Percentiles rank a stretch among this genome's conserved stretches.
Conservation (phyloP, 2,888 invertebrate genomes). For the Helicoverpa assulta region DNA sequence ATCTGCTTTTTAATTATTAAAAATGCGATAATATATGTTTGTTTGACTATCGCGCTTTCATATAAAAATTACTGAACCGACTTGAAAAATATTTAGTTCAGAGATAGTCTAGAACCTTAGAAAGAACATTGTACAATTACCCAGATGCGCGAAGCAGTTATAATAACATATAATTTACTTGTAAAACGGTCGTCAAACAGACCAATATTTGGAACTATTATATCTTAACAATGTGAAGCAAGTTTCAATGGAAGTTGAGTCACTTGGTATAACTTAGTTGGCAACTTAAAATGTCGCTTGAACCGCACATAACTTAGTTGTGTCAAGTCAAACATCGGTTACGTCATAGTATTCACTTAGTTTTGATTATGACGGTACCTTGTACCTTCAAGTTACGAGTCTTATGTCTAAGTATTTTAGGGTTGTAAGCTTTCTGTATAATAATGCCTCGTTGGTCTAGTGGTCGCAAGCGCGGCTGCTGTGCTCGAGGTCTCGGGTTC, state of each 20-base stretch:
- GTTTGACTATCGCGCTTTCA: too few relatives aligned
- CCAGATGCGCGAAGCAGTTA: too few relatives aligned
- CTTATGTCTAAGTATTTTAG: background rate
- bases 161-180: too few relatives aligned
- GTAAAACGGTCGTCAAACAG: background rate
- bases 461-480: too few relatives aligned
- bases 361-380: slow-evolving; percentile 11
- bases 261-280: slow-evolving; percentile 26
- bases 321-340: slow-evolving; percentile 43
- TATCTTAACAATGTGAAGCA: slow-evolving; percentile 3
- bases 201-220: background rate
- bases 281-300: slow-evolving; percentile 33
- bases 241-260: slow-evolving; percentile 17
- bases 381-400: background rate
- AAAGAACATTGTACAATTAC: too few relatives aligned
- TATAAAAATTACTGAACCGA: too few relatives aligned
- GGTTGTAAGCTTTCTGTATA: background rate
- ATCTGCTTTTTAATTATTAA: too few relatives aligned
- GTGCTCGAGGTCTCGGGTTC: too few relatives aligned
- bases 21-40: too few relatives aligned
- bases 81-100: too few relatives aligned
- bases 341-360: slow-evolving; percentile 26
- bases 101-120: too few relatives aligned
- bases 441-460: too few relatives aligned
- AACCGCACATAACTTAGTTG: slow-evolving; percentile 47